Evolutionary conservation across 1,140 invertebrate species (phyloP), one percentile per base, ranked within the genome.

Genomic region (Drosophila nannoptera): DNA sequence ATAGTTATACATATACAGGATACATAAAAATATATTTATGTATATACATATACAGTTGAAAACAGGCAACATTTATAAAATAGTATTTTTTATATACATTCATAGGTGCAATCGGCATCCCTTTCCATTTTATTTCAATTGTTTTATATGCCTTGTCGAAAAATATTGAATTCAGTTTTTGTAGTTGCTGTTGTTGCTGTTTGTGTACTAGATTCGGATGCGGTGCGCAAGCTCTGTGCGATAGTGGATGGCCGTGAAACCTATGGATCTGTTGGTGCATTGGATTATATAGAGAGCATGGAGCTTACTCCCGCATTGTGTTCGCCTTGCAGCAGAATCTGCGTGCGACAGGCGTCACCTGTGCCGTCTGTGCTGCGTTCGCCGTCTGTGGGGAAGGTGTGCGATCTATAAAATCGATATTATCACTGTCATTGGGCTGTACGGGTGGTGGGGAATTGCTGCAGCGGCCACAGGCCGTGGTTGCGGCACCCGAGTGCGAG

Each of bases 361-460:
- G 48, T 29, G 49, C 35, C 12, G 66, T 40, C 31, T 87, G 22
- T 3, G 22, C 22, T 22, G 22, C 22, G 22, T 22, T 22, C 22
- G 49, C 35, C 22, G 66, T 42, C 31, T 87, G 71, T 1, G 88
- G 88, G 8, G 88, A 89, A 0, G 88, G 88, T 50, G 88, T 89
- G 22, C 88, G 88, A 73, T 89, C 88, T 60, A 89, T 89, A 74
- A 74, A 89, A 63, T 89, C 88, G 50, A 89, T 82, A 50, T 52
- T 84, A 58, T 89, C 88, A 53, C 66, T 75, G 48, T 84, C 82
- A 54, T 77, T 87, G 12, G 68, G 42, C 62, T 54, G 62, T 62
- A 22, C 33, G 46, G 12, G n/a, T 2, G 36, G 38, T 0, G 53
- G 48, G 0, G 50, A 35, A 38, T 45, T 58, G 14, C 52, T 40